A percentile compares a stretch with the other conserved stretches of the same genome.
Evolutionary conservation across 2,888 invertebrate species (phyloP).

Genomic region (Lasioglossum calceatum): DNA sequence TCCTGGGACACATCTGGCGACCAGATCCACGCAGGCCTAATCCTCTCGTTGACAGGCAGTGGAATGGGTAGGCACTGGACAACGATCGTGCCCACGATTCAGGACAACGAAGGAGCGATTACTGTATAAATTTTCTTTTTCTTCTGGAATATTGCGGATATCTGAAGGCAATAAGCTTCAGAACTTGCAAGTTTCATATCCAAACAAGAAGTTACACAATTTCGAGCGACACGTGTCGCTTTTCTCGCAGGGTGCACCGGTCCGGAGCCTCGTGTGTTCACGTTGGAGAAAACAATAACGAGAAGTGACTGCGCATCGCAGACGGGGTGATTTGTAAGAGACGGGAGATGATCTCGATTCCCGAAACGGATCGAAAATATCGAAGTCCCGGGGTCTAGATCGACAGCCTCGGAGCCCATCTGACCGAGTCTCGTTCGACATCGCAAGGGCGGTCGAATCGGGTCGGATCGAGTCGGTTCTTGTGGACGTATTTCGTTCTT

Average conservation of each 20-base stretch:
- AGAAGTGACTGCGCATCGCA: not conserved
- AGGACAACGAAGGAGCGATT: no score
- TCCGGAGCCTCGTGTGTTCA: no score
- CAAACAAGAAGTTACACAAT: not conserved
- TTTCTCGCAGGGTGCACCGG: no score
- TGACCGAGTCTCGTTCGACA: slow-evolving; percentile 35
- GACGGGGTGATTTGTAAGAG: not conserved
- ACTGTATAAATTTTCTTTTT: no score
- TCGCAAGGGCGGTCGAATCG: slow-evolving; percentile 34
- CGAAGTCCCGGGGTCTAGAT: slow-evolving; percentile 29
- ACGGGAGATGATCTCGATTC: slow-evolving; percentile 2
- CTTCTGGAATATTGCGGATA: no score
- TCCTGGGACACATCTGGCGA: no score
- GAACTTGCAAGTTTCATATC: no score
- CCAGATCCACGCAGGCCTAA: no score
- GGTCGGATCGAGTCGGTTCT: slow-evolving; percentile 36
- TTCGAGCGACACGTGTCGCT: not conserved
- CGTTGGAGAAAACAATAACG: not conserved
- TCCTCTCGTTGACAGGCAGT: no score
- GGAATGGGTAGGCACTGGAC: no score
- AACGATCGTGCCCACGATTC: no score
- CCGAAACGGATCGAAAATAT: slow-evolving; percentile 33
- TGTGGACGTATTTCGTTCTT: slow-evolving; percentile 69
- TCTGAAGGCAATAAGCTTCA: no score
- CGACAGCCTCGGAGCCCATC: slow-evolving; percentile 14